Conservation (phyloP, 2,888 invertebrate species). For the Odontothrips loti region DNA sequence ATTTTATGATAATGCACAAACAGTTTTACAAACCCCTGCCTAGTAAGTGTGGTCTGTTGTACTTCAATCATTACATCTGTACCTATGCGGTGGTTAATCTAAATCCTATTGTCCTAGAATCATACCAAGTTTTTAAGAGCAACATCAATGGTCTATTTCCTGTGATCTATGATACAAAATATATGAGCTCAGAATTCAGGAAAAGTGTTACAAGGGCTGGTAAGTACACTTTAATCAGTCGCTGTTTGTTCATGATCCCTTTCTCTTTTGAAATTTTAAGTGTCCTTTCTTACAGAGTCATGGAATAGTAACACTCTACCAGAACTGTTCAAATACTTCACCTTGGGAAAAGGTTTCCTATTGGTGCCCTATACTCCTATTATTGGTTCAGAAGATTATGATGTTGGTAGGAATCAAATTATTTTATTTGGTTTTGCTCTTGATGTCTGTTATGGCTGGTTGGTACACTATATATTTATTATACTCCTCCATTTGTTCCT, state of each 20-base stretch:
- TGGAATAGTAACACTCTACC: neutral
- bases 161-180: constrained; percentile 67
- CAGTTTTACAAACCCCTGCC: constrained; percentile 69
- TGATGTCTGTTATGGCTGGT: neutral
- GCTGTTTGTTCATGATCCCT: constrained; percentile 1
- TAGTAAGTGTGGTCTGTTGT: constrained; percentile 43
- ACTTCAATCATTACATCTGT: neutral
- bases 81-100: too few species aligned
- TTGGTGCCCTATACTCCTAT: neutral
- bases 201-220: constrained; percentile 48
- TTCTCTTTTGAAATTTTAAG: neutral
- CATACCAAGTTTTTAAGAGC: constrained; percentile 55
- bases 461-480: neutral
- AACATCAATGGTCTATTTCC: constrained; percentile 61
- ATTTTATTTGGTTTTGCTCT: neutral
- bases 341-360: neutral
- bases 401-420: constrained; percentile 37
- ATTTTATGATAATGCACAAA: constrained; percentile 64
- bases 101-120: constrained; percentile 47
- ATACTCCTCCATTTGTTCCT: neutral
- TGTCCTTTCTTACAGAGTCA: neutral
- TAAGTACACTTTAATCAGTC: constrained; percentile 43
- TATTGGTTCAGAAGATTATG: constrained; percentile 41
- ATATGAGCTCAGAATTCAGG: constrained; percentile 57
- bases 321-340: neutral